Conservation (phyloP, 2,113 vertebrate genomes). For the Monopterus albus region DNA sequence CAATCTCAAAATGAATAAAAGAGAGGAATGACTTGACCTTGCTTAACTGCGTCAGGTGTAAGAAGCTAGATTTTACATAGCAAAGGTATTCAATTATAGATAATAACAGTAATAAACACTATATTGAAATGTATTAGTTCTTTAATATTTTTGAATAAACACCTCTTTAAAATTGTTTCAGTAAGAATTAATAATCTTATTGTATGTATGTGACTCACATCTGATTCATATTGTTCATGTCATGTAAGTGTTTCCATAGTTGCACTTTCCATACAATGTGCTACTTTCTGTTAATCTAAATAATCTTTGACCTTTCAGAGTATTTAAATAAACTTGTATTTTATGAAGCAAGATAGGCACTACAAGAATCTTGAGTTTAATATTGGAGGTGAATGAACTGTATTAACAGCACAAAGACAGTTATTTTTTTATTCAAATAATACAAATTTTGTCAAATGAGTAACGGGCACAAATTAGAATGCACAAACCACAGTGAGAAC, state of each 20-base stretch:
- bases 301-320: neutral
- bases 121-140: no score
- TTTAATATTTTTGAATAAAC: no score
- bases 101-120: no score
- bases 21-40: no score
- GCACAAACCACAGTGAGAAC: neutral
- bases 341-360: neutral
- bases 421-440: neutral
- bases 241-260: constrained; percentile 2
- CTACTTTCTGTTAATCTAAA: neutral
- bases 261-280: neutral
- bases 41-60: no score
- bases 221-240: neutral
- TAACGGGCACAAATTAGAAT: neutral
- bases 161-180: no score
- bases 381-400: neutral
- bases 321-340: neutral
- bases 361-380: neutral
- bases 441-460: neutral
- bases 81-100: no score
- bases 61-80: no score
- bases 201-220: neutral
- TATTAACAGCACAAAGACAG: neutral
- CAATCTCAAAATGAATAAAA: no score
- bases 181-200: neutral